Evolutionary conservation across 1,140 invertebrate species (phyloP), one percentile per base, ranked within the genome.

Genomic region (Panulirus ornatus): DNA sequence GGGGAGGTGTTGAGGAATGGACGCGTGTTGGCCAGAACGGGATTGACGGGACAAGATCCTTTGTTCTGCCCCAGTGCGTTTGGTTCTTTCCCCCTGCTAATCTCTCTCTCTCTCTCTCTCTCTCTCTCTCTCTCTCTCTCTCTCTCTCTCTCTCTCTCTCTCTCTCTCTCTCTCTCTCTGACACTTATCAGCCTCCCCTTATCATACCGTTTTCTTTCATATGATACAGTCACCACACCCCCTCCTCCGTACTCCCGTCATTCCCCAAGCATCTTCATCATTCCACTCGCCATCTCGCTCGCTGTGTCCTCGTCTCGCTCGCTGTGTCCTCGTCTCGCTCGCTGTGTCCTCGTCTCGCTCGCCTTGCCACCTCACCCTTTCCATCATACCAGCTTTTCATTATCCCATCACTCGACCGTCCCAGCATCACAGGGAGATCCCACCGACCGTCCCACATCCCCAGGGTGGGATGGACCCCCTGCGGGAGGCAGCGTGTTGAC

Each of bases 161-260:
- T 78, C 75, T 78, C 34, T 78, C 34, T 78, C 75, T 40, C 34
- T 78, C 34, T 78, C 75, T 78, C 34, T 78, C 75, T 78, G 14
- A 34, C 30, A n/a, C n/a, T n/a, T 78, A 36, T 78, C 30, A 34
- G 11, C 38, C 30, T 40, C 8, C 11, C 14, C 38, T 40, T 38
- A 78, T 11, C 30, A 34, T 34, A 19, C 9, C 70, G 70, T 71
- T 11, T 22, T 11, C 11, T 11, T 11, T 58, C 51, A 22, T 11
- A 22, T 11, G 51, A 11, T 58, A 11, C 51, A 58, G 11, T 11
- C 51, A 58, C 22, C 11, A 22, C 51, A 22, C 51, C 51, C 51
- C 51, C 11, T 58, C 11, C 11, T 22, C 11, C 11, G 51, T 22
- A 11, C 51, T 58, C 22, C 11, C 22, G 51, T 11, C 11, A 58